These are phyloP conservation scores for Enteromius argenteus DNA, from an alignment of 2,797 vertebrate genomes.

Conservation along the genomic window DNA sequence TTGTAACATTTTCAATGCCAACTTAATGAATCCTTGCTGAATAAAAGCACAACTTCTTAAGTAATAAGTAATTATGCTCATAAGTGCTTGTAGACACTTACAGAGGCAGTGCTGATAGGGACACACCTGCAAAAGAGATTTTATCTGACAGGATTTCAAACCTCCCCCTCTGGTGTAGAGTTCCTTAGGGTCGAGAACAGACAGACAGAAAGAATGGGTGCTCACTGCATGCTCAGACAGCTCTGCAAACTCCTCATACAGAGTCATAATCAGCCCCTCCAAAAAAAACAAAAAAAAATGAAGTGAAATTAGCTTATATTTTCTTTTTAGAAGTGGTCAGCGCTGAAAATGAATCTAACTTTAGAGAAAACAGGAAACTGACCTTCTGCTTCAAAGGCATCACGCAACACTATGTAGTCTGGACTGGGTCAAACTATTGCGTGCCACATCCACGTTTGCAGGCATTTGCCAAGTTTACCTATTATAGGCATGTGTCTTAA, in stretches of 20 bases:
- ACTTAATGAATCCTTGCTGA: not conserved
- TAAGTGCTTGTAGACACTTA: not conserved
- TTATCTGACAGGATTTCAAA: constrained; percentile 60
- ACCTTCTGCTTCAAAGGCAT: not conserved
- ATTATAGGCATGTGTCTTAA: constrained; percentile 59
- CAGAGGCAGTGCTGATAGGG: constrained; percentile 13
- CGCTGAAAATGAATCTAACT: not conserved
- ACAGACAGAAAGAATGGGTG: constrained; percentile 28
- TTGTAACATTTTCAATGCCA: not conserved
- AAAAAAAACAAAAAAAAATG: not conserved
- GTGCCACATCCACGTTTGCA: not conserved
- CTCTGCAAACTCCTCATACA: not conserved
- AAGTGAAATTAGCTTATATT: not conserved
- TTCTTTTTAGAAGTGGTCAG: not conserved
- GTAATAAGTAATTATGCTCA: not conserved
- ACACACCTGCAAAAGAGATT: constrained; percentile 33
- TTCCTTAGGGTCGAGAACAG: constrained; percentile 60
- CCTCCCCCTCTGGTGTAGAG: constrained; percentile 52
- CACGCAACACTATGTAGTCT: not conserved
- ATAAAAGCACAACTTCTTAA: not conserved
- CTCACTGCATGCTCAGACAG: constrained; percentile 36
- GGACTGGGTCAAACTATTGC: not conserved
- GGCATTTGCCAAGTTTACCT: constrained; percentile 62
- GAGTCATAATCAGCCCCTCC: not conserved
- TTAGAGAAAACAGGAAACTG: constrained; percentile 6